A percentile compares a stretch with the other conserved stretches of the same genome.
phyloP scores from a whole-genome alignment of 2,113 vertebrate genomes.

The Brachypteracias leptosomus region DNA sequence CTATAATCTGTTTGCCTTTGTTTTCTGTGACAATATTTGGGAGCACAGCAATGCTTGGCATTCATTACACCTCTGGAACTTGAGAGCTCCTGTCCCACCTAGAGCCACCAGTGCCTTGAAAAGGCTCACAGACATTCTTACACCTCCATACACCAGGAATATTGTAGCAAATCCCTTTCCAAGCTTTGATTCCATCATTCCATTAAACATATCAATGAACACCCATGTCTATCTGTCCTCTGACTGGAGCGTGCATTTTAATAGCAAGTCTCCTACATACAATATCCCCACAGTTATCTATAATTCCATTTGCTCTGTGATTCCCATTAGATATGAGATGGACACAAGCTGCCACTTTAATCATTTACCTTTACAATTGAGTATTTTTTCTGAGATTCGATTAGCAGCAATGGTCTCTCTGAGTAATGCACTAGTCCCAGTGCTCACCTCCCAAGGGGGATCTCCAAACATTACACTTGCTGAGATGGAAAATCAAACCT shows the following conservation, averaged over 20 bases:
- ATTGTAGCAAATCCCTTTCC: not conserved
- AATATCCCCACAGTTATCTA: not conserved
- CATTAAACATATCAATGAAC: not conserved
- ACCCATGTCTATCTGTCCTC: not conserved
- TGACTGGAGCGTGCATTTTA: not conserved
- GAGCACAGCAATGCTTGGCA: not conserved
- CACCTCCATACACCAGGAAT: not conserved
- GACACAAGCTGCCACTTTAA: not conserved
- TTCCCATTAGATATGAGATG: not conserved
- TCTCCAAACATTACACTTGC: not conserved
- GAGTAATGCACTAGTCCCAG: not conserved
- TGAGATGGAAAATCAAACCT: conserved; percentile 20
- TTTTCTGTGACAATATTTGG: not conserved
- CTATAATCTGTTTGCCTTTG: not conserved
- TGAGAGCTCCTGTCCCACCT: not conserved
- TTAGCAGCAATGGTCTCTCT: not conserved
- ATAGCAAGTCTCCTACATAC: not conserved
- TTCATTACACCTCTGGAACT: not conserved
- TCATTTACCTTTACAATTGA: not conserved
- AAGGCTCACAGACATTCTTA: not conserved
- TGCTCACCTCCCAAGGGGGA: not conserved
- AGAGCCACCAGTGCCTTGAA: not conserved
- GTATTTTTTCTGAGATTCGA: not conserved
- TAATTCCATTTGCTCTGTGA: not conserved
- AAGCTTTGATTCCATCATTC: not conserved